Evolutionary conservation across 2,888 invertebrate genomes (phyloP).

Genomic region (Laothoe populi): DNA sequence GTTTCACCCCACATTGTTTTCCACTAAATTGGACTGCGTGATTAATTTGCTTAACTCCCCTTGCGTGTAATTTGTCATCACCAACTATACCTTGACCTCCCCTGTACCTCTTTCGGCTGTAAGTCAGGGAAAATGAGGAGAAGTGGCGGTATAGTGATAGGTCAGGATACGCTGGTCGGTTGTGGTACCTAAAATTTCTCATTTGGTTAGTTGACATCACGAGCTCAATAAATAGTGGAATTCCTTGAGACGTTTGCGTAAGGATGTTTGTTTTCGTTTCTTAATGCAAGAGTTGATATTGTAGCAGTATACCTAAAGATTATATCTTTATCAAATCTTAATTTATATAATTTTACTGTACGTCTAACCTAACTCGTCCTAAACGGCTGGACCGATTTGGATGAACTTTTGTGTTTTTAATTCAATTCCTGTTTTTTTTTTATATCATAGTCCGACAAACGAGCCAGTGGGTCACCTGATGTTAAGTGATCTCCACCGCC

Average conservation of each 20-base stretch:
- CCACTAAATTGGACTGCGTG: slow-evolving; percentile 78
- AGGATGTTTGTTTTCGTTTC: slow-evolving; percentile 55
- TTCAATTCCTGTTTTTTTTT: too few species aligned
- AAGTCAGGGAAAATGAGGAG: slow-evolving; percentile 28
- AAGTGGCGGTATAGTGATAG: slow-evolving; percentile 33
- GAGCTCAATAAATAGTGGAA: slow-evolving; percentile 69
- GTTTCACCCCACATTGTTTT: slow-evolving; percentile 72
- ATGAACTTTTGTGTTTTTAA: too few species aligned
- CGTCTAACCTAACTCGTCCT: too few species aligned
- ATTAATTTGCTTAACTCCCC: slow-evolving; percentile 81
- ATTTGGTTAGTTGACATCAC: slow-evolving; percentile 75
- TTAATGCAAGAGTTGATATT: slow-evolving; percentile 32
- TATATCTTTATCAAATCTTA: too few species aligned
- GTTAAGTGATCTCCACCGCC: too few species aligned
- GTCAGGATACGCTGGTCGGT: slow-evolving; percentile 45
- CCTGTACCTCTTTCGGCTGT: slow-evolving; percentile 33
- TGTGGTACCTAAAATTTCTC: slow-evolving; percentile 58
- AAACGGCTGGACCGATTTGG: too few species aligned
- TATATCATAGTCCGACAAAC: too few species aligned
- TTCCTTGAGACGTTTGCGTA: slow-evolving; percentile 59
- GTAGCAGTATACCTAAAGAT: too few species aligned
- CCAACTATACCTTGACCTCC: slow-evolving; percentile 53
- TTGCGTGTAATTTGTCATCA: slow-evolving; percentile 70
- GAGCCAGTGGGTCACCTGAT: too few species aligned
- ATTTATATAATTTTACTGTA: too few species aligned